phyloP scores from a whole-genome alignment of 2,797 vertebrate genomes.

The Rhinatrema bivittatum region DNA sequence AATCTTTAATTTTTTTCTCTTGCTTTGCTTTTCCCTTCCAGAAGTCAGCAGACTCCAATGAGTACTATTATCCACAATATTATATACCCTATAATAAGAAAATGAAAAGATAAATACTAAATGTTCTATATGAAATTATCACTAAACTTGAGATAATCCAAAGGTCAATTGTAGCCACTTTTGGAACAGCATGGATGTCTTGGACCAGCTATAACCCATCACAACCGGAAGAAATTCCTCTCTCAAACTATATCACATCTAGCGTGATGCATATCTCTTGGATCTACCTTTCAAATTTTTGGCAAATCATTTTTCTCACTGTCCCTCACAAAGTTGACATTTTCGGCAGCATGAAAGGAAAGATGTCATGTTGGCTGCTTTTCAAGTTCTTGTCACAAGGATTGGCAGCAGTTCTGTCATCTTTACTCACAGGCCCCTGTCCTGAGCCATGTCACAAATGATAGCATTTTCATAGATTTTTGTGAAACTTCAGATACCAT shows the following conservation, averaged over 20 bases:
- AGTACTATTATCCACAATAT: no score
- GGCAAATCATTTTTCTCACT: slow-evolving; percentile 72
- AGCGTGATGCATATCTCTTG: slow-evolving; percentile 60
- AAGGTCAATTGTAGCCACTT: slow-evolving; percentile 55
- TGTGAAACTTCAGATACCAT: slow-evolving; percentile 49
- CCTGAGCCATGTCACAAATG: slow-evolving; percentile 83
- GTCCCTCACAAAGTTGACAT: slow-evolving; percentile 76
- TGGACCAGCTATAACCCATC: slow-evolving; percentile 56
- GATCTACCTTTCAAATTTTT: slow-evolving; percentile 73
- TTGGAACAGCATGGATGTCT: slow-evolving; percentile 39
- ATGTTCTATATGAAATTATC: no score
- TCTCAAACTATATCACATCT: slow-evolving; percentile 63
- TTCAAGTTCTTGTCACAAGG: slow-evolving; percentile 86
- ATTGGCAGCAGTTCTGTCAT: slow-evolving; percentile 91
- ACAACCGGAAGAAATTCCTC: slow-evolving; percentile 46
- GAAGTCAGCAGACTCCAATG: no score
- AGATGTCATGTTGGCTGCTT: slow-evolving; percentile 87
- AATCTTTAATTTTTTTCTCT: no score
- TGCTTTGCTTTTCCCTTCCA: no score
- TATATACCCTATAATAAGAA: no score
- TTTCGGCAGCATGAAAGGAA: slow-evolving; percentile 66
- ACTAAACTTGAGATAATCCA: slow-evolving; percentile 46
- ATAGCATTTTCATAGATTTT: slow-evolving; percentile 64
- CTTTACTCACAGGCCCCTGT: slow-evolving; percentile 81
- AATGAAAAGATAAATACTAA: no score